Base-by-base conservation (phyloP, 2,888 invertebrate species). In the Drosophila lutescens region DNA sequence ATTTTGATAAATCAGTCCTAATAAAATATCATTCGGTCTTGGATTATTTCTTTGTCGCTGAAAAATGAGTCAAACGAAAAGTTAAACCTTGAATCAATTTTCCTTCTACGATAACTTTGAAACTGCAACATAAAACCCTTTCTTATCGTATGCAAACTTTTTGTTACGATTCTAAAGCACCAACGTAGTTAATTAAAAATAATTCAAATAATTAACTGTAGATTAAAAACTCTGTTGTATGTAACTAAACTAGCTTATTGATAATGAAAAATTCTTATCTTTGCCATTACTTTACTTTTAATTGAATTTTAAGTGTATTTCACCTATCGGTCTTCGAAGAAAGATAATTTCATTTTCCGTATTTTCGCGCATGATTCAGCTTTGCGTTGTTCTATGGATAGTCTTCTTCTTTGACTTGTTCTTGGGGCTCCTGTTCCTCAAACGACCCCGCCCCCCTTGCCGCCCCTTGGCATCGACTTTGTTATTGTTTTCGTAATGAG, bases 331-430 rank as follows among this genome's bases (percentile, higher is more conserved):
- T 56, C 12, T 32, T 56, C 2, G n/a, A 55, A 40, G 34, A 41
- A 40, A 61, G 12, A 17, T 69, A 57, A 55, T 71, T 70, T 62
- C 59, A 65, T 78, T 77, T 79, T 66, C 54, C 68, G 63, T 79
- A 69, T 63, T 63, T 87, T 85, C 74, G 86, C 80, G 70, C 70
- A 81, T 86, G 87, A 86, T 81, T 83, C 82, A 83, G 84, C 78
- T 61, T 68, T 40, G 46, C 55, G 59, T 78, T 82, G 69, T 78
- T 78, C 26, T 65, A 34, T 40, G 41, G 62, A 34, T 34, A 49
- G 23, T 66, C 23, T 62, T 62, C 57, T 68, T 49, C 49, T 20
- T 34, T 7, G 17, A 23, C 54, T 56, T 59, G 44, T 54, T 70
- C 62, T 59, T 58, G 50, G 53, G 63, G 51, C 44, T 69, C 41